Base-by-base conservation (phyloP, 2,113 vertebrate species). In the Pongo pygmaeus region DNA sequence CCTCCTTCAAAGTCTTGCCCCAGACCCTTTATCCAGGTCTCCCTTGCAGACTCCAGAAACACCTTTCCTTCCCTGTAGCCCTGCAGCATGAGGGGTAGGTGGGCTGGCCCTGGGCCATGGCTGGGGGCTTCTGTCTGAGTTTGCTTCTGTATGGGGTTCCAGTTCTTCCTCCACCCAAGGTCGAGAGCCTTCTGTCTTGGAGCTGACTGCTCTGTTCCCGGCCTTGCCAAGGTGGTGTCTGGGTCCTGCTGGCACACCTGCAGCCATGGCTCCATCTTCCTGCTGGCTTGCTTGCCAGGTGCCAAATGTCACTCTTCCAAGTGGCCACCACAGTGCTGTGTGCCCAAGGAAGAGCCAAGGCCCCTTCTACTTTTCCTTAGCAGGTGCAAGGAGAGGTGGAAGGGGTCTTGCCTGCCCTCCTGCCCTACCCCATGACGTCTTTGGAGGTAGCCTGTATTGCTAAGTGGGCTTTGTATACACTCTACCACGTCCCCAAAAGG, bases 41-140 rank as follows among this genome's bases (percentile, higher is more conserved):
- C 7, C 80, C 25, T 6, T 0, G 14, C 57, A 27, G 35, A 38
- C 10, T 22, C n/a, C 8, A 9, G 35, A 64, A 38, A 9, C 0
- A 2, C 12, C 20, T 40, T 61, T 57, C 13, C n/a, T 61, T 35
- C 57, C 57, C 5, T 3, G 0, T 2, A 14, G 75, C 67, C 72
- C 52, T 12, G 52, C 6, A 64, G 2, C 12, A 35, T 32, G 59
- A n/a, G 2, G n/a, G 12, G 46, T 22, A 35, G n/a, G 30, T 4
- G 61, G 17, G 35, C 12, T 9, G 2, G 75, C 81, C 17, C 32
- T 48, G 38, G 69, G 48, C 35, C 3, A 9, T 0, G 32, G 35
- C 14, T 0, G 6, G 16, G 52, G 35, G 17, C 2, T 48, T 20
- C 67, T 38, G 10, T 43, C 46, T n/a, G 25, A 38, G 20, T 40